Conservation (phyloP, 2,888 invertebrate genomes). For the Phoenoteleia sp. region DNA sequence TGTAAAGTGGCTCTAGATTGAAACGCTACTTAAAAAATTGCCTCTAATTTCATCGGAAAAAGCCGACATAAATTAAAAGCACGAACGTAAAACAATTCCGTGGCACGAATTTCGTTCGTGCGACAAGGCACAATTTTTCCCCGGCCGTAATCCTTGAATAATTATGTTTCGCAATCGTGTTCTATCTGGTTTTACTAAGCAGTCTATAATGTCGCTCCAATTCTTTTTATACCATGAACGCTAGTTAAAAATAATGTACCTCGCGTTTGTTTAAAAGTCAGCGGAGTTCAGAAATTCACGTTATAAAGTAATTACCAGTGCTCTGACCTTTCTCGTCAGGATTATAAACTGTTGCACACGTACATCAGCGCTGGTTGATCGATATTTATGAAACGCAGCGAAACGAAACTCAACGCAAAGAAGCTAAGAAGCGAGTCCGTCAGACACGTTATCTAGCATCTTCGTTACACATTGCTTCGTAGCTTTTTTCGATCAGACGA, state of each 20-base stretch:
- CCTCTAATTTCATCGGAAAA: background rate
- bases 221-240: slow-evolving; percentile 43
- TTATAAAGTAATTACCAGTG: slow-evolving; percentile 58
- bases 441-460: slow-evolving; percentile 48
- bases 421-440: slow-evolving; percentile 33
- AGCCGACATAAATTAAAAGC: slow-evolving; percentile 22
- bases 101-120: slow-evolving; percentile 38
- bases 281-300: slow-evolving; percentile 45
- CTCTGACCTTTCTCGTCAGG: slow-evolving; percentile 63
- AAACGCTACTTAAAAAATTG: background rate
- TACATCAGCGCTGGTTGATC: slow-evolving; percentile 50
- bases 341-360: slow-evolving; percentile 66
- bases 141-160: slow-evolving; percentile 43
- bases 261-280: slow-evolving; percentile 56
- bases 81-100: slow-evolving; percentile 36
- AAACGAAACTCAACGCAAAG: slow-evolving; percentile 35
- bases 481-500: slow-evolving; percentile 44
- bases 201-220: slow-evolving; percentile 38
- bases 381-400: slow-evolving; percentile 63
- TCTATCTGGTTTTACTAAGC: slow-evolving; percentile 38
- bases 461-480: background rate
- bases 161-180: slow-evolving; percentile 55
- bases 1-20: no score
- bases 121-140: slow-evolving; percentile 12
- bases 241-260: slow-evolving; percentile 48